Conservation (phyloP, 2,888 invertebrate genomes). For the Polylopha cassiicola region DNA sequence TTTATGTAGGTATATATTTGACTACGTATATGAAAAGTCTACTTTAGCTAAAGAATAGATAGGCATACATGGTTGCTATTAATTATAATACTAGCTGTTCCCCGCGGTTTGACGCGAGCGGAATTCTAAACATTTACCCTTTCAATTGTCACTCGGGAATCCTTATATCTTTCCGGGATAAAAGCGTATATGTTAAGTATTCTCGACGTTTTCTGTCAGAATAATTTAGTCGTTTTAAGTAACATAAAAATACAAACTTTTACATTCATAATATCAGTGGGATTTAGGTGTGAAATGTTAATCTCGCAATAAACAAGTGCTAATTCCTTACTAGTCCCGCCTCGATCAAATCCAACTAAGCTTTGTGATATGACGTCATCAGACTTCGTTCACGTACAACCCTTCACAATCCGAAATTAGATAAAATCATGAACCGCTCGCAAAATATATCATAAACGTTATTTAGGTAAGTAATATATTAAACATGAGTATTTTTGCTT, state of each 20-base stretch:
- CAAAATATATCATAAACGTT: neutral
- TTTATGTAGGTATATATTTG: slow-evolving; percentile 34
- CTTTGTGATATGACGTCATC: slow-evolving; percentile 51
- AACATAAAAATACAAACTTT: no score
- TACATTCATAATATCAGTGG: no score
- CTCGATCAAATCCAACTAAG: slow-evolving; percentile 33
- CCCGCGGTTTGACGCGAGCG: no score
- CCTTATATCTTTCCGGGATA: no score
- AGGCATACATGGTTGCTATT: slow-evolving; percentile 19
- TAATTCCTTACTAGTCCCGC: slow-evolving; percentile 7
- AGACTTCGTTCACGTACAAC: slow-evolving; percentile 35
- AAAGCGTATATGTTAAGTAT: no score
- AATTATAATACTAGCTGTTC: no score
- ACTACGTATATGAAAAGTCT: slow-evolving; percentile 43
- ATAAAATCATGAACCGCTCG: slow-evolving; percentile 1
- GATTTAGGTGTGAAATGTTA: slow-evolving; percentile 12
- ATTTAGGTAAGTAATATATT: no score
- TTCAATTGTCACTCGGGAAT: no score
- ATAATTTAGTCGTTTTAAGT: no score
- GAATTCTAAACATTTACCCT: no score
- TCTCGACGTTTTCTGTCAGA: no score
- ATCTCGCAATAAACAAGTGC: slow-evolving; percentile 11
- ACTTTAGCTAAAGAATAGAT: slow-evolving; percentile 44
- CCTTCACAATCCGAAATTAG: slow-evolving; percentile 24
- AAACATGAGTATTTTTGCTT: no score